A percentile compares a stretch with the other conserved stretches of the same genome.
phyloP scores from a whole-genome alignment of 2,888 invertebrate genomes.

The Cryptocheilus praepositus region DNA sequence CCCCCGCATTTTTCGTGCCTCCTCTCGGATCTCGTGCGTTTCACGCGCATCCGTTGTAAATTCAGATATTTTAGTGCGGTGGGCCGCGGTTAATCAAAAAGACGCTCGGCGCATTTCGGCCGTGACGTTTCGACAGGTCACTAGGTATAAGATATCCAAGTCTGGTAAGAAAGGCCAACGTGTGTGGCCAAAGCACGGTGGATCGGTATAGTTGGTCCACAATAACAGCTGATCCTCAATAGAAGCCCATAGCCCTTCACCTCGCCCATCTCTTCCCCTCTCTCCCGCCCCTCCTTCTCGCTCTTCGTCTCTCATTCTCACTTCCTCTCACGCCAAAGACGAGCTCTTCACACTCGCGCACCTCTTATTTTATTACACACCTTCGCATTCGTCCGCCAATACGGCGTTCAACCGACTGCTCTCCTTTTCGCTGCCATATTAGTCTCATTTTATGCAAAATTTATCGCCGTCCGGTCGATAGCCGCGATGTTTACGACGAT shows the following conservation, averaged over 20 bases:
- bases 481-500: background rate
- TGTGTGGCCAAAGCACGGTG: conserved; percentile 57
- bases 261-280: background rate
- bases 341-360: conserved; percentile 21
- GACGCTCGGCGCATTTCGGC: too few relatives aligned
- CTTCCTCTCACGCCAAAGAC: conserved; percentile 8
- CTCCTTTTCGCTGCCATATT: conserved; percentile 2
- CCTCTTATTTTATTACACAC: conserved; percentile 35
- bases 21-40: too few relatives aligned
- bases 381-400: conserved; percentile 7
- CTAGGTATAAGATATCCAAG: conserved; percentile 26
- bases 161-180: conserved; percentile 48
- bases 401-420: conserved; percentile 1
- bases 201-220: conserved; percentile 56
- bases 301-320: conserved; percentile 4
- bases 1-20: too few relatives aligned
- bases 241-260: conserved; percentile 45
- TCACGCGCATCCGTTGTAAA: too few relatives aligned
- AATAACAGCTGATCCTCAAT: conserved; percentile 60
- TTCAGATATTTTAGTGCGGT: too few relatives aligned
- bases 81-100: too few relatives aligned
- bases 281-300: conserved; percentile 10
- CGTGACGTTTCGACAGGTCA: conserved; percentile 2
- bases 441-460: background rate
- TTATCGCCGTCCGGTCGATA: background rate